Percentiles rank a stretch among this genome's conserved stretches.
Conservation (phyloP, 2,797 vertebrate genomes). For the Myripristis jacobus region DNA sequence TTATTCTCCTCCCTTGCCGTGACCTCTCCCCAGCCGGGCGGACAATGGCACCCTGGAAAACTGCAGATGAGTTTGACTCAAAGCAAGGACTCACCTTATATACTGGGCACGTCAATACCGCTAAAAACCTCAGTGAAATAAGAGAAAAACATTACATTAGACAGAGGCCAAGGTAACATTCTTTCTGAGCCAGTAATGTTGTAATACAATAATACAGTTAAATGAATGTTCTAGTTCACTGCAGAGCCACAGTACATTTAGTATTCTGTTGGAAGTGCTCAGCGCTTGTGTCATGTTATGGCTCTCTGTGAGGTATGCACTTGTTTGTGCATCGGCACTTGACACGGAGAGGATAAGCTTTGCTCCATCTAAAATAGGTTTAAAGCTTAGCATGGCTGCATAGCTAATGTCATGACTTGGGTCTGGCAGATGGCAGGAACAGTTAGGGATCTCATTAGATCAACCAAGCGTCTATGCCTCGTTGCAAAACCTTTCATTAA, state of each 20-base stretch:
- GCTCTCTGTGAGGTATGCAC: slow-evolving; percentile 37
- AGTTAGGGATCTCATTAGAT: slow-evolving; percentile 90
- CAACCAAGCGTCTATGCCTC: slow-evolving; percentile 83
- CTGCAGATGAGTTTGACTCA: slow-evolving; percentile 77
- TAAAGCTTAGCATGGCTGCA: slow-evolving; percentile 79
- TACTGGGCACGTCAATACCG: slow-evolving; percentile 67
- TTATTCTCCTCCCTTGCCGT: slow-evolving; percentile 75
- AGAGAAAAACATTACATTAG: slow-evolving; percentile 57
- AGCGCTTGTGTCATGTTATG: slow-evolving; percentile 17
- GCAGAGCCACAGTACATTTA: slow-evolving; percentile 21
- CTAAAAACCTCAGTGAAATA: slow-evolving; percentile 71
- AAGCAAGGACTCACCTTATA: slow-evolving; percentile 62
- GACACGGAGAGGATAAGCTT: slow-evolving; percentile 64
- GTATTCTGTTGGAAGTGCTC: slow-evolving; percentile 18
- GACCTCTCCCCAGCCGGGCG: slow-evolving; percentile 74
- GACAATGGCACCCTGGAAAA: slow-evolving; percentile 75
- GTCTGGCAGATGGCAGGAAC: slow-evolving; percentile 88
- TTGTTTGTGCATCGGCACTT: slow-evolving; percentile 60
- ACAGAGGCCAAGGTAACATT: slow-evolving; percentile 15
- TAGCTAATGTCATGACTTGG: slow-evolving; percentile 86
- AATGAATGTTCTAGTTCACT: slow-evolving; percentile 15
- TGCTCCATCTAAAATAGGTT: slow-evolving; percentile 72
- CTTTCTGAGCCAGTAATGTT: slow-evolving; percentile 25
- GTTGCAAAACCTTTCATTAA: slow-evolving; percentile 87
- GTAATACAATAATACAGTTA: slow-evolving; percentile 22